A percentile compares a stretch with the other conserved stretches of the same genome.
Conservation (phyloP, 2,888 invertebrate species). For the Machimus atricapillus region DNA sequence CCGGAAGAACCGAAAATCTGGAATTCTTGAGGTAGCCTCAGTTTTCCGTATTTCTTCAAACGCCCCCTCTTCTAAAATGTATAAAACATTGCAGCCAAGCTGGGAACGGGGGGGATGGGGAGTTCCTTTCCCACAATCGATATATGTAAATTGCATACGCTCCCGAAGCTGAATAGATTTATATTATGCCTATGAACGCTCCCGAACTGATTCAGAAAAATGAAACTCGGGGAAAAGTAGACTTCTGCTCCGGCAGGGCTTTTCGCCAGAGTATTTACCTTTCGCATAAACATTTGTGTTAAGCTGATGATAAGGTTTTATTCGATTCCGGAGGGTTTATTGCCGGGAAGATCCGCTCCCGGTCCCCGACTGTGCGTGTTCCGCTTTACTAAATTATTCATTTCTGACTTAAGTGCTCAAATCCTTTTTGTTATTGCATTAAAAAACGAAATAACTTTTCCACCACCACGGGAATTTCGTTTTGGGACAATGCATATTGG, state of each 20-base stretch:
- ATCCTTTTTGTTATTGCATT: not conserved
- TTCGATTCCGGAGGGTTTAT: slow-evolving; percentile 24
- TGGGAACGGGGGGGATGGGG: not conserved
- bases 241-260: not conserved
- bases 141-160: slow-evolving; percentile 40
- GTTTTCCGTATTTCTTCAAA: slow-evolving; percentile 10
- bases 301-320: slow-evolving; percentile 1
- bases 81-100: not conserved
- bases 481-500: not conserved
- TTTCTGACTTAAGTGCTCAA: not conserved
- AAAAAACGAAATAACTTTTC: not conserved
- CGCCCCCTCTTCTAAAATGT: not conserved
- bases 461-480: not conserved
- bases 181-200: slow-evolving; percentile 33
- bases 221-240: not conserved
- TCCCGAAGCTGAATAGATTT: slow-evolving; percentile 28
- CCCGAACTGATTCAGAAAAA: slow-evolving; percentile 35
- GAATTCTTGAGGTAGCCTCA: slow-evolving; percentile 27
- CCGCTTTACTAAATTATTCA: not conserved
- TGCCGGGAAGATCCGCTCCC: not conserved
- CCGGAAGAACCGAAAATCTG: slow-evolving; percentile 17
- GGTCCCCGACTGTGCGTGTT: not conserved
- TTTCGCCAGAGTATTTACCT: slow-evolving; percentile 11
- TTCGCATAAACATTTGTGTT: slow-evolving; percentile 29
- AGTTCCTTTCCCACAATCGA: slow-evolving; percentile 16